Percentiles rank a stretch among this genome's conserved stretches.
Conservation (phyloP, 2,888 invertebrate species). For the Coelopa pilipes region DNA sequence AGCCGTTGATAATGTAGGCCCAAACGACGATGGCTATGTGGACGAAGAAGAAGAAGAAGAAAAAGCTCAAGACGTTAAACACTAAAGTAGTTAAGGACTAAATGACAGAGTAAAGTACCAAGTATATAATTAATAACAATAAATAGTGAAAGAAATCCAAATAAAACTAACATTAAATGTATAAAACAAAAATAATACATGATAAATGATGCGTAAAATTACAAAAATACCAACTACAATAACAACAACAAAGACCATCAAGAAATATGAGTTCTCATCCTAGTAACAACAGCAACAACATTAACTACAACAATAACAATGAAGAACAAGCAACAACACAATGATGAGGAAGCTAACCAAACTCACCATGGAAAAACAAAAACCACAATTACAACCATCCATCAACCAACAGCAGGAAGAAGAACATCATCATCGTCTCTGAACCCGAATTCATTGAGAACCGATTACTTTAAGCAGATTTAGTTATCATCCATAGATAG, state of each 20-base stretch:
- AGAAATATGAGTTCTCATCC: too few species aligned
- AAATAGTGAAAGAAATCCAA: not conserved
- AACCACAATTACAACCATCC: constrained; percentile 14
- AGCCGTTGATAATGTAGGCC: constrained; percentile 40
- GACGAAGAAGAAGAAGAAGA: not conserved
- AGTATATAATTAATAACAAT: constrained; percentile 1
- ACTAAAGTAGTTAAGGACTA: not conserved
- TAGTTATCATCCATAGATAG: too few species aligned
- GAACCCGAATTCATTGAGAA: too few species aligned
- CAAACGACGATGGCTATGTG: not conserved
- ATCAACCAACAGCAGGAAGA: too few species aligned
- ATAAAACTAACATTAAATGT: not conserved
- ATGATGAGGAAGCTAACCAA: too few species aligned
- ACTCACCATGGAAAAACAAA: too few species aligned
- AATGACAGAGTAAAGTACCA: constrained; percentile 11
- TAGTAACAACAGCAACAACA: constrained; percentile 36
- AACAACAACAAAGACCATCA: constrained; percentile 44
- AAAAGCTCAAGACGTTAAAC: constrained; percentile 19
- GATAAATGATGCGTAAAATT: constrained; percentile 10
- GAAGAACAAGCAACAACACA: too few species aligned
- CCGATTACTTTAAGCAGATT: too few species aligned
- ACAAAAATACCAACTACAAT: constrained; percentile 11
- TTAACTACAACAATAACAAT: too few species aligned
- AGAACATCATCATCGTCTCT: too few species aligned
- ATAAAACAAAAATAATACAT: constrained; percentile 35